A percentile compares a stretch with the other conserved stretches of the same genome.
phyloP scores from a whole-genome alignment of 2,888 invertebrate species.

The Lepas anatifera region DNA sequence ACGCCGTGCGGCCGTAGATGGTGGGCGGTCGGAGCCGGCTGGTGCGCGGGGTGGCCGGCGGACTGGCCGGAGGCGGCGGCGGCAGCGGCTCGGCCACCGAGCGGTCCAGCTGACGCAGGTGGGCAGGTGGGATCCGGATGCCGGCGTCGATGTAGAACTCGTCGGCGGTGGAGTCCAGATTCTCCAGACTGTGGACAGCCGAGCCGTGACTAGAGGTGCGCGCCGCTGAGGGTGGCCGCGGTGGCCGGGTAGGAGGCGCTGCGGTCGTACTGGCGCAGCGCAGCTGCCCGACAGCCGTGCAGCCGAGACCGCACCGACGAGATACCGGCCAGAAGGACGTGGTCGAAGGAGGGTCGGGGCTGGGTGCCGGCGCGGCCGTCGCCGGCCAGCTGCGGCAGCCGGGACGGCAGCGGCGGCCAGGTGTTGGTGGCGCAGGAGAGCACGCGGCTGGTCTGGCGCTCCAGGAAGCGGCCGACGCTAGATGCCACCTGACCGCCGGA shows the following conservation, averaged over 20 bases:
- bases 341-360: conserved; percentile 17
- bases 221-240: background rate
- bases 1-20: background rate
- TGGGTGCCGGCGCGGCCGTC: conserved; percentile 16
- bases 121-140: conserved; percentile 27
- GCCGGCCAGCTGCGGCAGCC: conserved; percentile 13
- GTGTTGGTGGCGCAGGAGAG: conserved; percentile 1
- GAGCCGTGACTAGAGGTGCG: conserved; percentile 17
- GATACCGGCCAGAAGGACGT: conserved; percentile 17
- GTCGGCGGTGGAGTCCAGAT: conserved; percentile 27
- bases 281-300: conserved; percentile 18
- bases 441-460: conserved; percentile 7
- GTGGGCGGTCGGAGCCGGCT: background rate
- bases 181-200: conserved; percentile 25
- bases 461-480: background rate
- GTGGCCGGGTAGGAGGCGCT: conserved; percentile 5
- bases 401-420: conserved; percentile 14
- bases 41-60: background rate
- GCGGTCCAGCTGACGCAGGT: conserved; percentile 14
- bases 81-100: background rate
- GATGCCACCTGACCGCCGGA: background rate
- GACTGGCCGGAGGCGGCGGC: background rate
- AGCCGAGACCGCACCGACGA: conserved; percentile 15
- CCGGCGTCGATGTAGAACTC: conserved; percentile 29
- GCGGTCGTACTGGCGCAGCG: conserved; percentile 5